Percentiles rank a stretch among this genome's conserved stretches.
Evolutionary conservation across 2,113 vertebrate species (phyloP).

Genomic region (Eudyptes chrysolophus): DNA sequence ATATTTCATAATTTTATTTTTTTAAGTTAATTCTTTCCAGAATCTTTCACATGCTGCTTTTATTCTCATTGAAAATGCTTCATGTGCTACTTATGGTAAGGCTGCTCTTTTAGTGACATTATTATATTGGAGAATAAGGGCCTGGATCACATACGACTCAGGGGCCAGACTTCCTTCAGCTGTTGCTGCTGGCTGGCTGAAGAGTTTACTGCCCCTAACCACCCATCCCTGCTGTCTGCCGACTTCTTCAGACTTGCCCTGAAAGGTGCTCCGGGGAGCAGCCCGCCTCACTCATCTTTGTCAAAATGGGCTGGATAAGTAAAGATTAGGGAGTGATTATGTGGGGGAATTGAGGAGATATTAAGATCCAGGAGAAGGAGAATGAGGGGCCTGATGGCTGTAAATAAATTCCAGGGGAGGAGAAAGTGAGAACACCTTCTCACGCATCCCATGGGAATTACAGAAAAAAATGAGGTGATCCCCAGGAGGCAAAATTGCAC

Average conservation of each 20-base stretch:
- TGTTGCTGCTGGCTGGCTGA: not conserved
- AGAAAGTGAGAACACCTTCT: not conserved
- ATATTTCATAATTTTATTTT: not conserved
- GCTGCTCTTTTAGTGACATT: not conserved
- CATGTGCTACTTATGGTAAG: not conserved
- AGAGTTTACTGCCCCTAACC: not conserved
- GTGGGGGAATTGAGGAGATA: not conserved
- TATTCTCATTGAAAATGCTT: not conserved
- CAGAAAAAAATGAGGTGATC: not conserved
- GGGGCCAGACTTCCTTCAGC: not conserved
- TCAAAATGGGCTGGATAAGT: not conserved
- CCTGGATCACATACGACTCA: fast-evolving
- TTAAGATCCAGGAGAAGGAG: not conserved
- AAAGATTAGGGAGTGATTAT: not conserved
- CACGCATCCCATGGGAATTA: not conserved
- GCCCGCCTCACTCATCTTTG: not conserved
- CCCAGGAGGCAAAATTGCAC: not conserved
- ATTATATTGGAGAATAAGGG: not conserved
- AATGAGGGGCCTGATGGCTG: not conserved
- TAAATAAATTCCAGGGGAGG: not conserved
- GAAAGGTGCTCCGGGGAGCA: not conserved
- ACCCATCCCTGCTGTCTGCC: not conserved
- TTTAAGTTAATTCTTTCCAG: not conserved
- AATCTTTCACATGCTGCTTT: not conserved
- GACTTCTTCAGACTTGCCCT: not conserved